Conservation (phyloP, 2,797 vertebrate genomes). For the Microctenopoma steveboyesi region DNA sequence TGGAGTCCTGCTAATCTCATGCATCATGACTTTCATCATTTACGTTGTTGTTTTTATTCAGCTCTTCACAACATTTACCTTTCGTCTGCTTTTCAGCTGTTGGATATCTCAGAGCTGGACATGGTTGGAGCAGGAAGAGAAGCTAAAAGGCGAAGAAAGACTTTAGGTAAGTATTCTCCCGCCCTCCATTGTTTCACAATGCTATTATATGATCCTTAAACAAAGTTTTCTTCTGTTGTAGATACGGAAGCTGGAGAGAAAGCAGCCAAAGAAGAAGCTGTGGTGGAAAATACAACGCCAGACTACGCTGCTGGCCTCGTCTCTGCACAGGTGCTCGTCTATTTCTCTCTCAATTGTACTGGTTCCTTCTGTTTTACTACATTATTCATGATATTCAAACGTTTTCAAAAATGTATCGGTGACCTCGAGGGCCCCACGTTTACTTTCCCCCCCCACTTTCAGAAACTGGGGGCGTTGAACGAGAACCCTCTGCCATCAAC, state of each 20-base stretch:
- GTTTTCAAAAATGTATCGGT: too few relatives aligned
- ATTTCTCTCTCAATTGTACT: not conserved
- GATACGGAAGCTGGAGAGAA: conserved; percentile 94
- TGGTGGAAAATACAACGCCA: conserved; percentile 95
- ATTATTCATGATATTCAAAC: not conserved
- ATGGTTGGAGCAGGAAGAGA: conserved; percentile 94
- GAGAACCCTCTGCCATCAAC: conserved; percentile 95
- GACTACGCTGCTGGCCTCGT: conserved; percentile 98
- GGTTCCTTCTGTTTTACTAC: not conserved
- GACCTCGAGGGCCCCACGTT: too few relatives aligned
- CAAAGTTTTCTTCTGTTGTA: conserved; percentile 54
- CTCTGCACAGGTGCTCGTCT: conserved; percentile 89
- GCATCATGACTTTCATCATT: not conserved
- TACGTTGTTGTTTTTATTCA: not conserved
- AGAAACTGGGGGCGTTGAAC: conserved; percentile 95
- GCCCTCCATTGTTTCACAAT: not conserved
- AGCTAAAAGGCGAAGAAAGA: conserved; percentile 96
- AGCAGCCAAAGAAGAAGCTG: conserved; percentile 92
- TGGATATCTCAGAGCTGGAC: conserved; percentile 94
- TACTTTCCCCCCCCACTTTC: conserved; percentile 51
- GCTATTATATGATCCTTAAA: too few relatives aligned
- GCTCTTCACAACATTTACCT: not conserved
- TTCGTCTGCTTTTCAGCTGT: conserved; percentile 80
- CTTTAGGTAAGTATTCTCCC: conserved; percentile 83
- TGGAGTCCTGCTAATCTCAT: not conserved